These are phyloP conservation scores for Anser brachyrhynchus DNA, from an alignment of 2,113 vertebrate species.

Conservation along the genomic window DNA sequence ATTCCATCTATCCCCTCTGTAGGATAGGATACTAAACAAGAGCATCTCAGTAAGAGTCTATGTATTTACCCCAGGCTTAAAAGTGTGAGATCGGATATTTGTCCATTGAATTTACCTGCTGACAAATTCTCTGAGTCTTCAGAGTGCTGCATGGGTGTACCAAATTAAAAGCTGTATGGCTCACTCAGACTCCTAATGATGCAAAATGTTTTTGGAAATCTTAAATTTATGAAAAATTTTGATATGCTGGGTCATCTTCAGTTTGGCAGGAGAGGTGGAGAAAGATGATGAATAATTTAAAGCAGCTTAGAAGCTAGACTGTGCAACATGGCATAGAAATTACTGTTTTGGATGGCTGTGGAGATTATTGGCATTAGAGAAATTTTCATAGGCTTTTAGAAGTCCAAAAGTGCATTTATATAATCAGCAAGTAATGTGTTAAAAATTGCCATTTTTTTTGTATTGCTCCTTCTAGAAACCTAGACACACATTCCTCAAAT, in stretches of 20 bases:
- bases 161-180: not conserved
- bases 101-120: not conserved
- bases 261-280: not conserved
- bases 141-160: not conserved
- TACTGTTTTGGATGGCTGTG: not conserved
- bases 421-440: not conserved
- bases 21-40: not conserved
- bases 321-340: not conserved
- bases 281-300: conserved; percentile 13
- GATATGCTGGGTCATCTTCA: not conserved
- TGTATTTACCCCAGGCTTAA: not conserved
- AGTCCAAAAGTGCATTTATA: rapidly evolving
- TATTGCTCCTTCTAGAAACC: not conserved
- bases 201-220: not conserved
- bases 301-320: not conserved
- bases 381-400: not conserved
- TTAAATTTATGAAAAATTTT: not conserved
- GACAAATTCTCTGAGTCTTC: not conserved
- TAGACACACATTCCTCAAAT: not conserved
- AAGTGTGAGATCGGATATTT: not conserved
- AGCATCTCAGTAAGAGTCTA: not conserved
- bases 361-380: not conserved
- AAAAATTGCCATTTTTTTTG: not conserved
- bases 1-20: not conserved
- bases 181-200: not conserved